Conservation (phyloP, 2,888 invertebrate genomes). For the Tenthredo distinguenda region DNA sequence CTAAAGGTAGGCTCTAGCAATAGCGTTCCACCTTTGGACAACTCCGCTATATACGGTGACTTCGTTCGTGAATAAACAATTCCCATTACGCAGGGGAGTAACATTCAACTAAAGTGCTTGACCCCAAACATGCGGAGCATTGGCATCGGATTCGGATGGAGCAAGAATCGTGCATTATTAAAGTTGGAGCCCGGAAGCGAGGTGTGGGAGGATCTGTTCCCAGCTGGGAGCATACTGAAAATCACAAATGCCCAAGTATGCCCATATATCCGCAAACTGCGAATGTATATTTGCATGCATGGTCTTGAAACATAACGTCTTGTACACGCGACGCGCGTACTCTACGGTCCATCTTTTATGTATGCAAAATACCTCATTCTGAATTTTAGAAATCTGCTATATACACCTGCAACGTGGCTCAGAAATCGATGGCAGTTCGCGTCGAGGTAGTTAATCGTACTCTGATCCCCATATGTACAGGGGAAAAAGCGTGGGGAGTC, state of each 20-base stretch:
- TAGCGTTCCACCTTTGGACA: neutral
- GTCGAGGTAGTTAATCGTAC: slow-evolving; percentile 84
- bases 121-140: slow-evolving; percentile 81
- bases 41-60: neutral
- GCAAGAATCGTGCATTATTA: slow-evolving; percentile 87
- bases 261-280: slow-evolving; percentile 41
- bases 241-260: slow-evolving; percentile 88
- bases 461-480: slow-evolving; percentile 81
- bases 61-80: slow-evolving; percentile 28
- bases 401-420: slow-evolving; percentile 87
- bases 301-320: neutral
- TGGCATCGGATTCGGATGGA: slow-evolving; percentile 90
- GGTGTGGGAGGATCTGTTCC: slow-evolving; percentile 92
- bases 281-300: neutral
- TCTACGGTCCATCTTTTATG: neutral
- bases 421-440: slow-evolving; percentile 83
- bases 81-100: slow-evolving; percentile 81
- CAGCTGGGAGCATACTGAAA: slow-evolving; percentile 90
- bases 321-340: slow-evolving; percentile 17
- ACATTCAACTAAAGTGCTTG: slow-evolving; percentile 86
- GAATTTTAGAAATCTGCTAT: slow-evolving; percentile 85
- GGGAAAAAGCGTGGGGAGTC: slow-evolving; percentile 81
- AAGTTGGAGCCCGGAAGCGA: slow-evolving; percentile 87
- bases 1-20: neutral
- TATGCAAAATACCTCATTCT: neutral